These are phyloP conservation scores for Drosophila quasianomalipes DNA, from an alignment of 2,888 invertebrate species.

Conservation along the genomic window DNA sequence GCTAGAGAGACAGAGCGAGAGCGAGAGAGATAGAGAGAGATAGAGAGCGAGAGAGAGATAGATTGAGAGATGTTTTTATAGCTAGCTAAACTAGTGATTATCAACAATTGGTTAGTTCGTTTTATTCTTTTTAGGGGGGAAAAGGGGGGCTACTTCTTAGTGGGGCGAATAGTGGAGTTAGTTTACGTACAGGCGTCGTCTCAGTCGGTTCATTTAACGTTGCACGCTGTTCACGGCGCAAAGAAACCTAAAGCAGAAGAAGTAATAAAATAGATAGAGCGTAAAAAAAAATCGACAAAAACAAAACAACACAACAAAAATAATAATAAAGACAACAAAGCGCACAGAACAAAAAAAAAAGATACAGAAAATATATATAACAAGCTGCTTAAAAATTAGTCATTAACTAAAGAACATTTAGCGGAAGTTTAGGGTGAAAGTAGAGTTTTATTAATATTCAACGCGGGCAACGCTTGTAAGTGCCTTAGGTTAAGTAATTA, in stretches of 20 bases:
- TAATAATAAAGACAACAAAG: constrained; percentile 13
- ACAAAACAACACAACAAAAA: constrained; percentile 86
- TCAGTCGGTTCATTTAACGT: constrained; percentile 85
- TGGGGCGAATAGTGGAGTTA: constrained; percentile 75
- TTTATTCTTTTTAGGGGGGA: constrained; percentile 7
- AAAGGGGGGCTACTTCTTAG: constrained; percentile 22
- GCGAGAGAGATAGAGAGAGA: constrained; percentile 8
- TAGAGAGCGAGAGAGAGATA: constrained; percentile 12
- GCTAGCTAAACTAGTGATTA: constrained; percentile 61
- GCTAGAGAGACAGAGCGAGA: constrained; percentile 22
- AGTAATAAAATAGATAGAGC: constrained; percentile 77
- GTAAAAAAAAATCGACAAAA: constrained; percentile 82
- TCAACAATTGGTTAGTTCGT: constrained; percentile 36
- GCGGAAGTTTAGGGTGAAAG: not conserved
- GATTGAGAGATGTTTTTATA: constrained; percentile 27
- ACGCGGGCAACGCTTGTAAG: not conserved
- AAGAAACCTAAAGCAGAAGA: constrained; percentile 88
- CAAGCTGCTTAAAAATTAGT: not conserved
- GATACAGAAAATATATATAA: not conserved
- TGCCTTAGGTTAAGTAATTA: not conserved
- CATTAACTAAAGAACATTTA: not conserved
- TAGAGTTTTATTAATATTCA: not conserved
- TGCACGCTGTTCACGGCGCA: constrained; percentile 88
- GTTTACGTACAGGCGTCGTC: constrained; percentile 86
- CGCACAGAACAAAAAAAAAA: constrained; percentile 8